Evolutionary conservation across 2,888 invertebrate genomes (phyloP), one percentile per base, ranked within the genome.

Genomic region (Dynastes hyllus): DNA sequence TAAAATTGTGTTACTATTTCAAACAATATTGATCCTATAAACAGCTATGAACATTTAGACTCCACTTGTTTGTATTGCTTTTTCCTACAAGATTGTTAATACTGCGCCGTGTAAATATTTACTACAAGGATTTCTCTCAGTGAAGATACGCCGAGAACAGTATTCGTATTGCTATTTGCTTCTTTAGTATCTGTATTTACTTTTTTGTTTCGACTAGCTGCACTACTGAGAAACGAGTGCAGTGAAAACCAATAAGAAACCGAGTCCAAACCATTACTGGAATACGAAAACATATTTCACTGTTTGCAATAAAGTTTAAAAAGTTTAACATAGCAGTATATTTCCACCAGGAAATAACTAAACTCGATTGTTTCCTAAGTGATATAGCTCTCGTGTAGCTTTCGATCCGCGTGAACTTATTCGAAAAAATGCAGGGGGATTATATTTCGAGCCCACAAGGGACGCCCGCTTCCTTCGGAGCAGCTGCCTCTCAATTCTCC

Each of bases 311-410:
- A 63, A 63, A 63, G 27, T 27, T 29, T 29, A 63, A 63, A 63
- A 63, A 63, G 16, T 32, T 63, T 32, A 63, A 63, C 13, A 6
- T 29, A 9, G 13, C 3, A 63, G 63, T 63, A 63, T 63, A 63
- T 63, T 63, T 63, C 67, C 50, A 27, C 22, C 2, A 67, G 67
- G 67, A 67, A 67, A 67, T 45, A 67, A 50, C 45, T 67, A 67
- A 67, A 67, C 50, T 67, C 67, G 40, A 67, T 67, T 50, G 67
- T 50, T 67, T 67, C 50, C 67, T 67, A 67, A 67, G 45, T 45
- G 67, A 67, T 67, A 50, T 22, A 45, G 2, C 67, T 50, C 45
- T 27, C 67, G 45, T 45, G 22, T 22, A 16, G 9, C 27, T 16
- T 22, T 50, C 45, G 22, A 50, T 45, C 27, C 67, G 67, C 27